Evolutionary conservation across 1,140 invertebrate species (phyloP).

Genomic region (Drosophila ironensis): DNA sequence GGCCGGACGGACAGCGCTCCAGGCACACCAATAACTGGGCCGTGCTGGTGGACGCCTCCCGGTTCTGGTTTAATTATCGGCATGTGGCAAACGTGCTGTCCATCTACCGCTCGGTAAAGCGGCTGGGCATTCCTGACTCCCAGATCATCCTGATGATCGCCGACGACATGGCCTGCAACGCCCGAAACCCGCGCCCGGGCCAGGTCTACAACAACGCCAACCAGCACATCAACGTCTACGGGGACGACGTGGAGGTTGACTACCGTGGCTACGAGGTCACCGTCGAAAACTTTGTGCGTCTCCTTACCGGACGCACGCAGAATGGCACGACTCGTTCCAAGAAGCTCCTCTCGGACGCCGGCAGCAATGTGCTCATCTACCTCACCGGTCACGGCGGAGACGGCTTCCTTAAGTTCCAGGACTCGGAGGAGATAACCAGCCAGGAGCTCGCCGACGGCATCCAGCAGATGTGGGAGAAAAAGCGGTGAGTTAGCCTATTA

Average conservation of each 20-base stretch:
- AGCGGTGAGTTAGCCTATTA: no score
- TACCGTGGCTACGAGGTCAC: slow-evolving; percentile 99
- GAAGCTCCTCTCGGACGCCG: slow-evolving; percentile 96
- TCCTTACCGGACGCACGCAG: slow-evolving; percentile 95
- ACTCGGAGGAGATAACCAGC: slow-evolving; percentile 99
- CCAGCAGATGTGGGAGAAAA: slow-evolving; percentile 99
- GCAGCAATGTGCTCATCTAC: slow-evolving; percentile 98
- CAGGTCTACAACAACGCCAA: slow-evolving; percentile 99
- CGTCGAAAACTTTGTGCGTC: slow-evolving; percentile 98
- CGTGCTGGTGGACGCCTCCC: slow-evolving; percentile 97
- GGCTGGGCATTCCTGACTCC: slow-evolving; percentile 97
- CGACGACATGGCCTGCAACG: slow-evolving; percentile 99
- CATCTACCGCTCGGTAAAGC: slow-evolving; percentile 98
- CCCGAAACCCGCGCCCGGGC: slow-evolving; percentile 97
- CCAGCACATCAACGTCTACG: slow-evolving; percentile 99
- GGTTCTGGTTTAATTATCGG: slow-evolving; percentile 99
- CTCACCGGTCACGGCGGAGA: slow-evolving; percentile 99
- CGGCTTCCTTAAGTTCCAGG: slow-evolving; percentile 99
- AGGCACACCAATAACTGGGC: slow-evolving; percentile 99
- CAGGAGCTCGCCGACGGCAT: slow-evolving; percentile 99
- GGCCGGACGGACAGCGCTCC: slow-evolving; percentile 63
- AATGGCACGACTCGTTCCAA: slow-evolving; percentile 97
- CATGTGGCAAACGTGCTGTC: slow-evolving; percentile 99
- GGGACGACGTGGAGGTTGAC: slow-evolving; percentile 99
- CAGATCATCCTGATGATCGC: slow-evolving; percentile 99